Evolutionary conservation across 2,797 vertebrate genomes (phyloP).

Genomic region (Naso thynnoides): DNA sequence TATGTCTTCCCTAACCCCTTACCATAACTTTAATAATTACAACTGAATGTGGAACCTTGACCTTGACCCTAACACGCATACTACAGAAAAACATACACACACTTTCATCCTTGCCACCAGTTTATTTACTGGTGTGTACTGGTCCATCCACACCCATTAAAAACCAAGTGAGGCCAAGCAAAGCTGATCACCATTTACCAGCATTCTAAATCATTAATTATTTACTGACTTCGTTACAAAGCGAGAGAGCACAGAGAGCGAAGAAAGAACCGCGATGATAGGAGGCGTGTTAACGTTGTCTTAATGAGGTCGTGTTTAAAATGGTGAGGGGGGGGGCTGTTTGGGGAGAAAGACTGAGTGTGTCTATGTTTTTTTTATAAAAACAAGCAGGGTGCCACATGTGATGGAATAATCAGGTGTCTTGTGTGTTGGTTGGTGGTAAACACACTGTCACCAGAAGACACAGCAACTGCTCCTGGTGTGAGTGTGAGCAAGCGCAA

Average conservation of each 20-base stretch:
- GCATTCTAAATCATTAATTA: slow-evolving; percentile 78
- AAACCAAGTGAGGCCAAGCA: slow-evolving; percentile 64
- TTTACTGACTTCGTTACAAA: slow-evolving; percentile 71
- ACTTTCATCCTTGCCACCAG: slow-evolving; percentile 36
- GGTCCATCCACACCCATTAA: slow-evolving; percentile 71
- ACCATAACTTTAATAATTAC: too few species aligned
- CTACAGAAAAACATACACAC: too few species aligned
- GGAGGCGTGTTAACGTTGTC: slow-evolving; percentile 76
- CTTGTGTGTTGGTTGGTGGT: slow-evolving; percentile 37
- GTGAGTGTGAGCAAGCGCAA: slow-evolving; percentile 33
- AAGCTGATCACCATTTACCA: slow-evolving; percentile 71
- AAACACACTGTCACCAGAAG: slow-evolving; percentile 68
- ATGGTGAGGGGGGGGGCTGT: slow-evolving; percentile 38
- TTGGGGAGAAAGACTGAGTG: slow-evolving; percentile 31
- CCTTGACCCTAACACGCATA: too few species aligned
- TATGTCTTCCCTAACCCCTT: too few species aligned
- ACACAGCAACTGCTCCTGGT: slow-evolving; percentile 43
- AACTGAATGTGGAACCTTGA: too few species aligned
- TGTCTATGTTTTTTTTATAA: slow-evolving; percentile 37
- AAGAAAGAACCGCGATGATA: slow-evolving; percentile 60
- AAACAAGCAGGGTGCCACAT: slow-evolving; percentile 36
- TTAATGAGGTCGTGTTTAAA: slow-evolving; percentile 82
- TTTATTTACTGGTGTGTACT: slow-evolving; percentile 80
- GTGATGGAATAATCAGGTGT: slow-evolving; percentile 58
- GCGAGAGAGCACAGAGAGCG: slow-evolving; percentile 27